These are phyloP conservation scores for Andricus curvator DNA, from an alignment of 2,888 invertebrate genomes.

Conservation along the genomic window DNA sequence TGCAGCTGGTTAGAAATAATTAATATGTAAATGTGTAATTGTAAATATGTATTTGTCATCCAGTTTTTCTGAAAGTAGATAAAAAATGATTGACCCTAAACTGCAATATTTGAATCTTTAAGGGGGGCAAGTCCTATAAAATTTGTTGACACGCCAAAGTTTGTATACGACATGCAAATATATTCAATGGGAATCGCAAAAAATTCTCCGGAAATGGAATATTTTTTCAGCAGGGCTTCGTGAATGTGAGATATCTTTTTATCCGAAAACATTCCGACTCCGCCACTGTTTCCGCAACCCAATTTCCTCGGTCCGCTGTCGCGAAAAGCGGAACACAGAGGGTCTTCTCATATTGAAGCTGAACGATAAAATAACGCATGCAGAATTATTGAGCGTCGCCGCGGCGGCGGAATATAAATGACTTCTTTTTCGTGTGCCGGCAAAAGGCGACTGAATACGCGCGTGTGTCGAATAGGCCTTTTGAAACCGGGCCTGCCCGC, in stretches of 20 bases:
- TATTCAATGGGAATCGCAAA: not conserved
- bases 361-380: constrained; percentile 57
- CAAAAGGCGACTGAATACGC: constrained; percentile 16
- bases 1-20: too few species aligned
- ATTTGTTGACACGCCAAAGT: not conserved
- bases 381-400: constrained; percentile 58
- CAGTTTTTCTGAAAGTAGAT: too few species aligned
- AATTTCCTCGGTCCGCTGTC: constrained; percentile 54
- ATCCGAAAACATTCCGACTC: constrained; percentile 27
- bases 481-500: constrained; percentile 30
- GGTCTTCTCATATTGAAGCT: constrained; percentile 49
- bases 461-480: constrained; percentile 38
- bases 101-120: not conserved
- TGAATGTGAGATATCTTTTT: not conserved
- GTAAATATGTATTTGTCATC: too few species aligned
- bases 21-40: too few species aligned
- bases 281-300: constrained; percentile 53
- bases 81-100: too few species aligned
- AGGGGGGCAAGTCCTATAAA: not conserved
- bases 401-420: constrained; percentile 56
- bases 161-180: not conserved
- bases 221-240: not conserved
- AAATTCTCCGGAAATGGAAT: not conserved
- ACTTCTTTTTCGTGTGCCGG: constrained; percentile 45
- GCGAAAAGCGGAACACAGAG: constrained; percentile 46